Base-by-base conservation (phyloP, 2,888 invertebrate species). In the Andrena marginata region DNA sequence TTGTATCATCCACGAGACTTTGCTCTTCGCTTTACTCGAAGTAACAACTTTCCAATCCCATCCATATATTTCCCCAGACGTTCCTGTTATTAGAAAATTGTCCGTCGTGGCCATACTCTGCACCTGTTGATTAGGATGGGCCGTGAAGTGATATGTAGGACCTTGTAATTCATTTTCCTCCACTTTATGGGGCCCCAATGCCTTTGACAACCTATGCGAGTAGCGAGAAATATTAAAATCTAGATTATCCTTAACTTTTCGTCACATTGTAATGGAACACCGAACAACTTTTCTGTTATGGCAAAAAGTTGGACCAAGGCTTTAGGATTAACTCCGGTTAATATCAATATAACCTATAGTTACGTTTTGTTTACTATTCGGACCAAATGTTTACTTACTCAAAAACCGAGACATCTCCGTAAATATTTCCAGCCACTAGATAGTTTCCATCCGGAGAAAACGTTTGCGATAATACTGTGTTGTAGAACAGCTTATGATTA, bases 381-480 rank as follows among this genome's bases (percentile, higher is more conserved):
- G 10, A 42, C 31, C 49, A 75, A 77, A 69, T 56, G 76, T 64
- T 67, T 77, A 95, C 96, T 96, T 94, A 98, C 98, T 97, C 97
- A 93, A 96, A 98, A 71, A 98, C 95, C 42, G 97, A 97, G 72
- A 98, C 95, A 92, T 97, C 96, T 5, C 98, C 98, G 93, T 97
- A 98, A 89, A 97, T 97, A 94, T 97, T 98, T 23, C 97, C 98
- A 85, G 97, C 97, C 77, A 97, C 95, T 71, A 98, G 95, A 94
- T 96, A 98, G 92, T 97, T 96, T 6, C 98, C 97, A 92, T 97
- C 97, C 0, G 97, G 96, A 0, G 98, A 98, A 94, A 97, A 97
- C 1, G 97, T 95, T 94, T 98, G 98, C 35, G 97, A 96, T 84
- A 97, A 95, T 64, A 98, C 96, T 51, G 98, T 97, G 85, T 97